phyloP scores from a whole-genome alignment of 2,888 invertebrate genomes.

The Tenthredo mesomela region DNA sequence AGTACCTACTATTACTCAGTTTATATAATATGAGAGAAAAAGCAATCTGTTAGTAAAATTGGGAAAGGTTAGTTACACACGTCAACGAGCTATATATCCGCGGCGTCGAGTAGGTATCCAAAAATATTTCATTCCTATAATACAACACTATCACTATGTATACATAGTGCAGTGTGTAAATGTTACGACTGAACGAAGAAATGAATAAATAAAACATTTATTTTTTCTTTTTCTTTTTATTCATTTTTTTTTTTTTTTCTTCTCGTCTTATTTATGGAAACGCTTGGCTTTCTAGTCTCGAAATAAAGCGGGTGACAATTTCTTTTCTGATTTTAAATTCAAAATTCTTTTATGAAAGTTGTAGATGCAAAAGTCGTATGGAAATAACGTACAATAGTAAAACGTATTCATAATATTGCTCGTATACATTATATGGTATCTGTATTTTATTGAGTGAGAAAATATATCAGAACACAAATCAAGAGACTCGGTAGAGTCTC shows the following conservation, averaged over 20 bases:
- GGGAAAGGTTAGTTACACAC: conserved; percentile 37
- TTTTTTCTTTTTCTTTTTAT: background rate
- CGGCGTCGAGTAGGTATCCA: background rate
- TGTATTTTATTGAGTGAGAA: background rate
- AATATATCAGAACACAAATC: no score
- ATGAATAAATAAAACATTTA: background rate
- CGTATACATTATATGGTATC: background rate
- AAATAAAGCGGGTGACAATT: no score
- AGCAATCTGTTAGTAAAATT: background rate
- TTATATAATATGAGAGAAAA: background rate
- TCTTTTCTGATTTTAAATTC: background rate
- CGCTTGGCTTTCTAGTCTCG: no score
- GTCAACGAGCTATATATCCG: background rate
- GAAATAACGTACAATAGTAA: background rate
- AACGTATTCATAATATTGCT: background rate
- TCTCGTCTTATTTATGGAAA: no score
- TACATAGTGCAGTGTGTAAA: background rate
- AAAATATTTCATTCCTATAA: conserved; percentile 18
- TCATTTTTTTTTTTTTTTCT: background rate
- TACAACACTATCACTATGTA: background rate
- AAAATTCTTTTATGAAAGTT: background rate
- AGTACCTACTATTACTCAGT: no score
- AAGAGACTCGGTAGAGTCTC: no score
- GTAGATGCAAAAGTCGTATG: background rate
- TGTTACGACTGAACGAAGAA: background rate